Percentiles rank a stretch among this genome's conserved stretches.
Evolutionary conservation across 2,113 vertebrate genomes (phyloP).

Genomic region (Damaliscus lunatus): DNA sequence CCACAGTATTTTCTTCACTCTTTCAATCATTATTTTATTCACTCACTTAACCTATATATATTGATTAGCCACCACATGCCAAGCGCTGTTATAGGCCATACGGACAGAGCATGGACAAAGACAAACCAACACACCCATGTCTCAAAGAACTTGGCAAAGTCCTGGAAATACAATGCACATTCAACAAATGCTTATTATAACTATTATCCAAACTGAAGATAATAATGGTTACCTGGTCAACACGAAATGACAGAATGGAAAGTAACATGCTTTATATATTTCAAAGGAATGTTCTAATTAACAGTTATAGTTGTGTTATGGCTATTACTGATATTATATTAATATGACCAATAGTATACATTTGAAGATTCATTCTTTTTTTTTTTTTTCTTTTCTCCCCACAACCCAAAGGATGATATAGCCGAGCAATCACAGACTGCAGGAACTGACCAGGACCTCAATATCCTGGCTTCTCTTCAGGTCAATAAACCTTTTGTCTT

Average conservation of each 20-base stretch:
- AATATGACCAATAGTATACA: background rate
- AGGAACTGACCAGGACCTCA: background rate
- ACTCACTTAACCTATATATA: background rate
- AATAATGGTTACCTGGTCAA: background rate
- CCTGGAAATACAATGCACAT: background rate
- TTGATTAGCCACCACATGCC: background rate
- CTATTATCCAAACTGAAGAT: background rate
- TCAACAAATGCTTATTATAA: background rate
- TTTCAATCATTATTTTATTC: background rate
- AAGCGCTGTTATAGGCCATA: background rate
- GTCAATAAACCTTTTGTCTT: background rate
- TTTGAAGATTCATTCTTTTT: background rate
- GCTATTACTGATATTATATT: background rate
- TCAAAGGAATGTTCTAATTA: background rate
- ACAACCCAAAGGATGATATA: background rate
- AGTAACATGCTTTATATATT: background rate
- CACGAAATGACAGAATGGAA: background rate
- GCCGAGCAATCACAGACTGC: background rate
- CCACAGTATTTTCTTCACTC: background rate
- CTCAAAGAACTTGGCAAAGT: background rate
- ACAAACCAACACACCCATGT: background rate
- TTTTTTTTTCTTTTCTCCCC: background rate
- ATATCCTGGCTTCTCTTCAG: background rate
- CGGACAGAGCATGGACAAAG: background rate
- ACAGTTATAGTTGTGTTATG: background rate